A percentile compares a stretch with the other conserved stretches of the same genome.
Evolutionary conservation across 2,113 vertebrate species (phyloP).

Genomic region (Poeciliopsis occidentalis): DNA sequence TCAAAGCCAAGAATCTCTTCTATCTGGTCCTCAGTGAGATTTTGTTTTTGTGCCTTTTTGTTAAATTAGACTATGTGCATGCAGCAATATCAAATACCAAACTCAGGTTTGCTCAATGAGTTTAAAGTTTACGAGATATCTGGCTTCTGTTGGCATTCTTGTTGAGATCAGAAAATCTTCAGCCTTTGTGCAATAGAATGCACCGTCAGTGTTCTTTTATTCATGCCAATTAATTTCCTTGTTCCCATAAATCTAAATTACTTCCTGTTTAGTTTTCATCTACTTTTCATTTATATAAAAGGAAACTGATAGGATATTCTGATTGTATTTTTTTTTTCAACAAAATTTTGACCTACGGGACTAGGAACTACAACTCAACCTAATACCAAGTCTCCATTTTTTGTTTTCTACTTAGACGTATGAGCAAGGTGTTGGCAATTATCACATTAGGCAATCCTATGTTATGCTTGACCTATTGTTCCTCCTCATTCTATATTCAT

Average conservation of each 20-base stretch:
- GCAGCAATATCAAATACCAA: neutral
- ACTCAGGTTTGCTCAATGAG: no score
- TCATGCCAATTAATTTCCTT: neutral
- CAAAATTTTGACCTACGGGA: neutral
- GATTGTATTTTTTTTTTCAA: neutral
- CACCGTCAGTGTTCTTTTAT: neutral
- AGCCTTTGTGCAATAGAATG: neutral
- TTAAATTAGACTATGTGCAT: neutral
- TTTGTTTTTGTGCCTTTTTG: no score
- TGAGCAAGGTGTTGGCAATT: constrained; percentile 4
- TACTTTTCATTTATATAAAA: neutral
- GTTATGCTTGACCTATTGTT: constrained; percentile 34
- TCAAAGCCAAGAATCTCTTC: no score
- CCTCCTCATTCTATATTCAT: constrained; percentile 62
- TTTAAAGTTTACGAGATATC: no score
- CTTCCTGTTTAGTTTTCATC: neutral
- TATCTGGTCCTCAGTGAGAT: no score
- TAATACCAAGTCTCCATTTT: neutral
- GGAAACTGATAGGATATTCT: neutral
- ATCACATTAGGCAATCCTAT: neutral
- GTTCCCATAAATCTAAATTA: neutral
- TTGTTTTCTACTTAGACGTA: constrained; percentile 7
- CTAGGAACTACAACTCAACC: neutral
- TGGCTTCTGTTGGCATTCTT: neutral
- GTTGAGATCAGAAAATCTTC: neutral